phyloP scores from a whole-genome alignment of 2,113 vertebrate species.

The Hypanus sabinus region DNA sequence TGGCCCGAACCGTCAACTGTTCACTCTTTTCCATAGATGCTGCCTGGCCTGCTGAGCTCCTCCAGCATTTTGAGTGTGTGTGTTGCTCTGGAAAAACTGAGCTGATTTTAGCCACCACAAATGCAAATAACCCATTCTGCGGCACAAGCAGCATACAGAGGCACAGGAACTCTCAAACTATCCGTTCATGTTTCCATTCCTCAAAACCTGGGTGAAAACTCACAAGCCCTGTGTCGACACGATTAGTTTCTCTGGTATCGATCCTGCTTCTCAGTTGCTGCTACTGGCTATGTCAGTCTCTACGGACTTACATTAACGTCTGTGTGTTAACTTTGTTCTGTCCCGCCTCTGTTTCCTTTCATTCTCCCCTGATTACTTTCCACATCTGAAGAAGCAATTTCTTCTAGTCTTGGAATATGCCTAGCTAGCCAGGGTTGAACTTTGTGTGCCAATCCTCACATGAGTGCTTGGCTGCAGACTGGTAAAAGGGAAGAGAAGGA shows the following conservation, averaged over 20 bases:
- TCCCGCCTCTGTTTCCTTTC: background rate
- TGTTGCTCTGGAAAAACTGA: background rate
- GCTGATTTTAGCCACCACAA: background rate
- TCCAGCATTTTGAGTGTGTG: too few relatives aligned
- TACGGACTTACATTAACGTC: too few relatives aligned
- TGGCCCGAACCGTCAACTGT: too few relatives aligned
- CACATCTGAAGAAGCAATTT: background rate
- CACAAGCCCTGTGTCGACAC: background rate
- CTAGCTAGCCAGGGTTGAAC: too few relatives aligned
- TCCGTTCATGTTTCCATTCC: background rate
- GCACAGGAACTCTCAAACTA: background rate
- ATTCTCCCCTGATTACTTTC: background rate
- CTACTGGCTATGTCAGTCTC: background rate
- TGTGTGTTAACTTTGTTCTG: background rate
- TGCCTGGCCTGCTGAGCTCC: too few relatives aligned
- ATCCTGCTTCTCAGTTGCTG: background rate
- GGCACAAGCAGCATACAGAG: background rate
- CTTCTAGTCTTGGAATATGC: background rate
- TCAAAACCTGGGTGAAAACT: background rate
- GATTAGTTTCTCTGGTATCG: background rate
- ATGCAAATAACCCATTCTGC: conserved; percentile 6
- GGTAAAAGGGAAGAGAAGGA: too few relatives aligned
- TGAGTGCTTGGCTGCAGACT: background rate
- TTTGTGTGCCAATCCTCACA: too few relatives aligned
- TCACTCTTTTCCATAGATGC: too few relatives aligned